Base-by-base conservation (phyloP, 2,113 vertebrate genomes). In the Ictalurus furcatus region DNA sequence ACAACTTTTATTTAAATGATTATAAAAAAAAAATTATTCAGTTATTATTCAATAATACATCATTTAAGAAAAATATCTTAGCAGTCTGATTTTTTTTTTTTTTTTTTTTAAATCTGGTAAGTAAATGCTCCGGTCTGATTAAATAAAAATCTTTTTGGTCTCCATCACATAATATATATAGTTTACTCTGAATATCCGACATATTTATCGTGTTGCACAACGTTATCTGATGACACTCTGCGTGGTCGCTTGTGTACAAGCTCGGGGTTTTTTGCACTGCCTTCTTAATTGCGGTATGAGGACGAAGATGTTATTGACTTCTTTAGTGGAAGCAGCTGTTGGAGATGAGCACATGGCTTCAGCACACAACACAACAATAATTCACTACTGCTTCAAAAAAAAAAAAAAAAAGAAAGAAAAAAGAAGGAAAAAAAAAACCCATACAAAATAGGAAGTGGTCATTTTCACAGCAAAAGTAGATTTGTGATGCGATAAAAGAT, bases 271-370 rank as follows among this genome's bases (percentile, higher is more conserved):
- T 28, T 16, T 52, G 44, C 25, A 5, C 44, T 52, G 79, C 19
- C 52, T 30, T 82, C 80, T 59, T 61, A 82, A 82, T 37, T 25
- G 30, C 34, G 80, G 30, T 13, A 59, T 37, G 80, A 23, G 79
- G 58, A 81, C n/a, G 9, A 23, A 61, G 17, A 23, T 59, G 54
- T 59, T 82, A 12, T 37, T 59, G 80, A 59, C 54, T 59, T 59
- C 17, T 82, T 82, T 82, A 82, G 80, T 82, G 56, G 80, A 82
- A 82, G 80, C 80, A 82, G 80, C 80, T 82, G 80, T 82, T 82
- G 80, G 19, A 82, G n/a, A 61, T 61, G 80, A 82, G 59, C 80
- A 82, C n/a, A 82, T 82, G 80, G 80, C 80, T 37, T 23, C 56
- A 13, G 80, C 80, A 11, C 56, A 59, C 80, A 82, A 37, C 34